A percentile compares a stretch with the other conserved stretches of the same genome.
Evolutionary conservation across 92 coral and sea anemone genomes (phyloP).

Genomic region (Epizoanthus ramosus): DNA sequence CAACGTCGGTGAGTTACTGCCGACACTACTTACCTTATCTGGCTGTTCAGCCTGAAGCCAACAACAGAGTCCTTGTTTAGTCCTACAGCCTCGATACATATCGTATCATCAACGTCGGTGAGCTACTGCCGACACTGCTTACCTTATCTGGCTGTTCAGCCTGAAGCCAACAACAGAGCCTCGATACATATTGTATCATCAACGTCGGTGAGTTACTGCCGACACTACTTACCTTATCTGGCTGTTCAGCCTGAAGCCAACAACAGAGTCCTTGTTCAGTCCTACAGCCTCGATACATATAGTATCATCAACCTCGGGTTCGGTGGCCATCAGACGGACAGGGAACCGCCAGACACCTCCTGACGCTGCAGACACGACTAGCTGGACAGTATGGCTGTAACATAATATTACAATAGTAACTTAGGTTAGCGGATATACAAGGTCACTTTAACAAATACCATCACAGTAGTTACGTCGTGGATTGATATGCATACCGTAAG

Average conservation of each 20-base stretch:
- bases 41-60: constrained; percentile 95
- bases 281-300: constrained; percentile 95
- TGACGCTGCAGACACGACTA: constrained; percentile 85
- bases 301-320: constrained; percentile 95
- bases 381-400: constrained; percentile 83
- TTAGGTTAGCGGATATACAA: background rate
- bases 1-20: constrained; percentile 59
- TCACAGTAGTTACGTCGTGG: no score
- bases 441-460: no score
- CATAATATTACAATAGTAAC: background rate
- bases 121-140: background rate
- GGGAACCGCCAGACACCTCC: constrained; percentile 99
- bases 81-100: constrained; percentile 92
- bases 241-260: constrained; percentile 94
- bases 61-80: constrained; percentile 89
- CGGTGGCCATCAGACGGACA: constrained; percentile 86
- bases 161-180: constrained; percentile 93
- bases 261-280: constrained; percentile 86
- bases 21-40: constrained; percentile 65
- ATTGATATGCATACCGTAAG: background rate
- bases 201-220: constrained; percentile 51
- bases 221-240: constrained; percentile 73
- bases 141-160: constrained; percentile 95
- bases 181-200: constrained; percentile 92
- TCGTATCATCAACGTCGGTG: constrained; percentile 92